phyloP scores from a whole-genome alignment of 2,113 vertebrate genomes.

The Lates calcarifer region DNA sequence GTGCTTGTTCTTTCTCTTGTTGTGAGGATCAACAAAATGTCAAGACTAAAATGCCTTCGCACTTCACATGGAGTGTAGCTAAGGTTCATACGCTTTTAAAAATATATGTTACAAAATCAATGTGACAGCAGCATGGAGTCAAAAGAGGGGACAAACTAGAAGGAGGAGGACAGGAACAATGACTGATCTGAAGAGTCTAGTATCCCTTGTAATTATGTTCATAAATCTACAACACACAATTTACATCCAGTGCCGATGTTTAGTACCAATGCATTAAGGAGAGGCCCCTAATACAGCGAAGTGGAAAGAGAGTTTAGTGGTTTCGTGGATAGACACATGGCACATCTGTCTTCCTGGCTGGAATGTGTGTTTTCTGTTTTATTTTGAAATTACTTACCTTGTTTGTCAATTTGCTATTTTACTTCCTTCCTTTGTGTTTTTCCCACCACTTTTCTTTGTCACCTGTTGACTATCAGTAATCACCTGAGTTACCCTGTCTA shows the following conservation, averaged over 20 bases:
- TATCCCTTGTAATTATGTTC: background rate
- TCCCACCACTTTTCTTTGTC: too few relatives aligned
- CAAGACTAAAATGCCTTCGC: constrained; percentile 20
- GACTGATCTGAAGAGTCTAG: background rate
- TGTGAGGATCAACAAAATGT: constrained; percentile 52
- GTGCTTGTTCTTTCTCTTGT: constrained; percentile 52
- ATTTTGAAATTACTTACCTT: too few relatives aligned
- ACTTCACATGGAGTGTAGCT: background rate
- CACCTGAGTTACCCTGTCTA: too few relatives aligned
- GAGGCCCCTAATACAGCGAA: background rate
- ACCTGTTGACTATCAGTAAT: too few relatives aligned
- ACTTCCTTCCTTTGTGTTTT: too few relatives aligned
- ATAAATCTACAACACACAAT: background rate
- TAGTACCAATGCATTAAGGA: background rate
- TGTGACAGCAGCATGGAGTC: constrained; percentile 37
- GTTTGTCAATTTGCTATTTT: too few relatives aligned
- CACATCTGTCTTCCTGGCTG: too few relatives aligned
- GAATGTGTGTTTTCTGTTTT: too few relatives aligned
- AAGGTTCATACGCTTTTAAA: constrained; percentile 15
- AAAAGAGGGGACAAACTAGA: background rate
- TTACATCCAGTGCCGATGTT: background rate
- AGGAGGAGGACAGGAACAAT: background rate
- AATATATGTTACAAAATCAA: constrained; percentile 28
- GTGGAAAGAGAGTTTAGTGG: background rate
- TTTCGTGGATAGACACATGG: background rate